Conservation (phyloP, 2,113 vertebrate genomes). For the Callorhinus ursinus region DNA sequence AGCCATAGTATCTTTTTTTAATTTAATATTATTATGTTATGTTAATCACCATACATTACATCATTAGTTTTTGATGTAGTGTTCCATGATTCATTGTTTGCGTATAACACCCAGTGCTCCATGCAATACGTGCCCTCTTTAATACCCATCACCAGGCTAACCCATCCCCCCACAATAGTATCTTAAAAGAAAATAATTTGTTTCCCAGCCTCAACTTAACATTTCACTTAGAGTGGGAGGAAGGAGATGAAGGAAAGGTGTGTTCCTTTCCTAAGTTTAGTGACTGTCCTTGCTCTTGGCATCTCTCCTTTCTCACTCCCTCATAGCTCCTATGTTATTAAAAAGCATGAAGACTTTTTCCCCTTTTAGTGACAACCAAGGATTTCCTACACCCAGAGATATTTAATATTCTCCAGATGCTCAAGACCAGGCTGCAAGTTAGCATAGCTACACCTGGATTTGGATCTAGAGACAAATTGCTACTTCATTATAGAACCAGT, state of each 20-base stretch:
- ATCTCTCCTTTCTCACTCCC: neutral
- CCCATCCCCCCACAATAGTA: neutral
- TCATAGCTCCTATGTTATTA: neutral
- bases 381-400: conserved; percentile 15
- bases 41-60: too few relatives aligned
- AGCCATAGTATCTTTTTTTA: neutral
- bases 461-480: conserved; percentile 83
- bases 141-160: too few relatives aligned
- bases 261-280: neutral
- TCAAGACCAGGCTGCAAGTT: conserved; percentile 81
- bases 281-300: neutral
- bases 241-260: neutral
- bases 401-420: conserved; percentile 75
- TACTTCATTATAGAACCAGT: conserved; percentile 84
- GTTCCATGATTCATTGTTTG: too few relatives aligned
- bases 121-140: too few relatives aligned
- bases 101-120: too few relatives aligned
- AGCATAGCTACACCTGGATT: conserved; percentile 81
- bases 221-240: neutral
- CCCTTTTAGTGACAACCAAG: neutral
- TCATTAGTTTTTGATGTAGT: too few relatives aligned
- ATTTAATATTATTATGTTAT: too few relatives aligned
- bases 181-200: neutral
- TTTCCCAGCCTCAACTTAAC: neutral
- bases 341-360: neutral